phyloP scores from a whole-genome alignment of 2,797 vertebrate genomes.

The Rhinoraja longicauda region DNA sequence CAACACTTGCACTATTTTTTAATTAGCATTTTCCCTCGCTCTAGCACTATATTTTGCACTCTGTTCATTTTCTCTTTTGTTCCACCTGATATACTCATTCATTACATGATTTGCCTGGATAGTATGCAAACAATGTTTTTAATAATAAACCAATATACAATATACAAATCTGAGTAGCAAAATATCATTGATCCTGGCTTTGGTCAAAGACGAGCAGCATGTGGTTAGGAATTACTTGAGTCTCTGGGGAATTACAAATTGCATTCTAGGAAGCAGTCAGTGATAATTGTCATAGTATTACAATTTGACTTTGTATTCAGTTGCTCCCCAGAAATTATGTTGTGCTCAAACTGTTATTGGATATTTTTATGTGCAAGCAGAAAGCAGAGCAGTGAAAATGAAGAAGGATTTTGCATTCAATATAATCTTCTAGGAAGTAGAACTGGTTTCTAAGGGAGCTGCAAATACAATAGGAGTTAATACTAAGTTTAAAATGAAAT shows the following conservation, averaged over 20 bases:
- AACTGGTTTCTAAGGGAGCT: conserved; percentile 28
- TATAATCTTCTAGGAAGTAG: conserved; percentile 13
- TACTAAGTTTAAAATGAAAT: conserved; percentile 29
- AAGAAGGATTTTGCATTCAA: conserved; percentile 15
- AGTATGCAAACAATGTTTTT: no score
- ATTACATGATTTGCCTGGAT: no score
- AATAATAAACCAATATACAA: no score
- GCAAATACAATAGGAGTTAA: conserved; percentile 26
- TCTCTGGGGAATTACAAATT: background rate
- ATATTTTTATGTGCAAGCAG: background rate
- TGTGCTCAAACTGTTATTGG: background rate
- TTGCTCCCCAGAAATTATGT: background rate
- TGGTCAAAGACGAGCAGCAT: background rate
- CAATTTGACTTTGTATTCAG: background rate
- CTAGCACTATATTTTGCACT: no score
- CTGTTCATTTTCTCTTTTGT: no score
- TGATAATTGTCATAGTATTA: background rate
- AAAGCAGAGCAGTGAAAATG: background rate
- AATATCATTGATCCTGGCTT: background rate
- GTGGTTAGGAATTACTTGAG: background rate
- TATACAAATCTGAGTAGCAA: no score
- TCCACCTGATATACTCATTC: no score
- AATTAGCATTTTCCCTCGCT: no score
- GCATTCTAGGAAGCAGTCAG: background rate
- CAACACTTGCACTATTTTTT: no score